phyloP scores from a whole-genome alignment of 2,888 invertebrate genomes.

The Chydorus sphaericus region DNA sequence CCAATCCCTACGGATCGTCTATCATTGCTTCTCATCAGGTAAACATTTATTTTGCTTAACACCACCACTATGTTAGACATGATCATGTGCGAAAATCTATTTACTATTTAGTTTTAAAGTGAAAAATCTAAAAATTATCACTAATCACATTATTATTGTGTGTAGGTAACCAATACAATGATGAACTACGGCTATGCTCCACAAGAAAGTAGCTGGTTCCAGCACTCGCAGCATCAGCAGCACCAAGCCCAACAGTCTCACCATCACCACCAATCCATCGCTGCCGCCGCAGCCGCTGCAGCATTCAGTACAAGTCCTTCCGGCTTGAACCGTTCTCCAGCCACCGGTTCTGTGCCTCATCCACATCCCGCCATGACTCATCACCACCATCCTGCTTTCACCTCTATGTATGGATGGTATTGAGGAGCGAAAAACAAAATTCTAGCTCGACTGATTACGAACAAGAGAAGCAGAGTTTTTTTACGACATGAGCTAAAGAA shows the following conservation, averaged over 20 bases:
- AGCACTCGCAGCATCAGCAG: conserved; percentile 3
- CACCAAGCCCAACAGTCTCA: conserved; percentile 1
- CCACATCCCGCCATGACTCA: conserved; percentile 8
- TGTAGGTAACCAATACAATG: conserved; percentile 1
- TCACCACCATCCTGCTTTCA: conserved; percentile 9
- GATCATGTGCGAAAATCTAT: too few relatives aligned
- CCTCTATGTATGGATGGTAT: conserved; percentile 15
- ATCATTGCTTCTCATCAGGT: background rate
- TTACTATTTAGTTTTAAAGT: too few relatives aligned
- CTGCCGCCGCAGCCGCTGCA: background rate
- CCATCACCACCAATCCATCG: background rate
- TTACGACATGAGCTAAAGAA: background rate
- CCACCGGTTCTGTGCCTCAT: background rate
- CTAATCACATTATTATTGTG: background rate
- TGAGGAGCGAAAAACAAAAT: background rate
- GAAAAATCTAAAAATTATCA: too few relatives aligned
- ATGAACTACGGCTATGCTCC: conserved; percentile 6
- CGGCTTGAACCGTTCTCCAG: too few relatives aligned
- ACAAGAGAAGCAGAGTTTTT: too few relatives aligned
- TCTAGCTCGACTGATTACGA: too few relatives aligned
- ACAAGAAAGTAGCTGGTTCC: background rate
- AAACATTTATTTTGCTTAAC: too few relatives aligned
- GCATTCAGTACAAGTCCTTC: background rate
- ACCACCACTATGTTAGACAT: too few relatives aligned
- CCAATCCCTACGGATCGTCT: background rate